Percentiles rank a stretch among this genome's conserved stretches.
Conservation (phyloP, 1,140 invertebrate species). For the Grapholita molesta region DNA sequence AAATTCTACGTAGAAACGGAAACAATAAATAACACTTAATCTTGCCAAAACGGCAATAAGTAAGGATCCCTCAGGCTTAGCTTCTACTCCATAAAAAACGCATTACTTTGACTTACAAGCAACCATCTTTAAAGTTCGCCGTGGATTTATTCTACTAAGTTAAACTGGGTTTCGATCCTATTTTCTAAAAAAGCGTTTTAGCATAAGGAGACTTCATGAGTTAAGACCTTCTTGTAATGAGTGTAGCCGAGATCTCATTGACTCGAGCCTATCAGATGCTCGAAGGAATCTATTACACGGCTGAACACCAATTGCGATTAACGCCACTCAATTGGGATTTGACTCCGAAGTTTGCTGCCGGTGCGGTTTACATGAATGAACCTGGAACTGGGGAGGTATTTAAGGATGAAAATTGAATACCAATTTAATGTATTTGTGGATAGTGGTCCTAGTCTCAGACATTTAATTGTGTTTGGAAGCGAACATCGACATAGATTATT, state of each 20-base stretch:
- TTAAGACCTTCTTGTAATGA: not conserved
- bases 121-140: not conserved
- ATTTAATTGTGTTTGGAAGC: no score
- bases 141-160: not conserved
- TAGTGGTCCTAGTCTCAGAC: no score
- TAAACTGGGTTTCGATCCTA: not conserved
- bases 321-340: slow-evolving; percentile 28
- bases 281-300: slow-evolving; percentile 29
- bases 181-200: not conserved
- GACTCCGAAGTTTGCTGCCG: not conserved
- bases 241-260: not conserved
- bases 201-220: not conserved
- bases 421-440: no score
- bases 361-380: not conserved
- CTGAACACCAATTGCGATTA: slow-evolving; percentile 1
- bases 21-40: not conserved
- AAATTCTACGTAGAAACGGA: not conserved
- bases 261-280: slow-evolving; percentile 25
- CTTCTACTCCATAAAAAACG: not conserved
- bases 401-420: not conserved
- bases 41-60: not conserved
- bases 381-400: no score
- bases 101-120: not conserved
- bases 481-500: no score
- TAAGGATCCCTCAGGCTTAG: not conserved